Conservation (phyloP, 2,888 invertebrate genomes). For the Eutolmus rufibarbis region DNA sequence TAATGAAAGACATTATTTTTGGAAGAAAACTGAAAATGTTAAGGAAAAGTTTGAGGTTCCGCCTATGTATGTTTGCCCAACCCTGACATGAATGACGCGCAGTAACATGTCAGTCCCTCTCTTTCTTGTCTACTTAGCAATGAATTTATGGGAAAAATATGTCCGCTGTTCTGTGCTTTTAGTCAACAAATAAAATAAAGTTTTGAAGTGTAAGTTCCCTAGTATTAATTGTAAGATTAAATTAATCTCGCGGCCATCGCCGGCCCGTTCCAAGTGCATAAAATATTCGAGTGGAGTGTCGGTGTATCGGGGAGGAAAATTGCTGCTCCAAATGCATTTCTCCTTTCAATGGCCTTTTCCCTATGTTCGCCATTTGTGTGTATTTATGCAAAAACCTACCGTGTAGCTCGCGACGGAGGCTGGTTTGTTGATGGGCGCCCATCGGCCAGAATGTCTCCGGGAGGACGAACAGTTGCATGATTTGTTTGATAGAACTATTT, state of each 20-base stretch:
- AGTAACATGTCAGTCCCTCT: slow-evolving; percentile 31
- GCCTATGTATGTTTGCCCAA: background rate
- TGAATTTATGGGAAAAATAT: slow-evolving; percentile 40
- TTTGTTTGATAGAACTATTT: background rate
- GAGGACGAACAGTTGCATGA: background rate
- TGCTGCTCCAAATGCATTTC: slow-evolving; percentile 34
- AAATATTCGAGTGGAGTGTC: background rate
- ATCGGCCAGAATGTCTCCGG: background rate
- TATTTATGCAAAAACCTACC: slow-evolving; percentile 27
- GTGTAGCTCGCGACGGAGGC: background rate
- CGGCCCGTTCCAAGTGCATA: background rate
- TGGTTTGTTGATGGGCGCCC: slow-evolving; percentile 7
- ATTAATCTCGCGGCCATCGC: background rate
- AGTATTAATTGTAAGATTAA: background rate
- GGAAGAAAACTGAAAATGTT: no score
- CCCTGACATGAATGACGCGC: slow-evolving; percentile 12
- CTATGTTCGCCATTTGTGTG: slow-evolving; percentile 44
- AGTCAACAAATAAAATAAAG: slow-evolving; percentile 40
- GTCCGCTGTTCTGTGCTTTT: slow-evolving; percentile 33
- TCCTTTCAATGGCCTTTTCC: slow-evolving; percentile 21
- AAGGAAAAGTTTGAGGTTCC: no score
- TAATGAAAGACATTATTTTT: no score
- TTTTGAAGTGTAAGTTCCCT: slow-evolving; percentile 35
- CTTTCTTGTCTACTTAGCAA: slow-evolving; percentile 40
- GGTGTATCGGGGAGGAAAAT: background rate